Evolutionary conservation across 2,888 invertebrate species (phyloP), one percentile per base, ranked within the genome.

Genomic region (Drosophila cognata): DNA sequence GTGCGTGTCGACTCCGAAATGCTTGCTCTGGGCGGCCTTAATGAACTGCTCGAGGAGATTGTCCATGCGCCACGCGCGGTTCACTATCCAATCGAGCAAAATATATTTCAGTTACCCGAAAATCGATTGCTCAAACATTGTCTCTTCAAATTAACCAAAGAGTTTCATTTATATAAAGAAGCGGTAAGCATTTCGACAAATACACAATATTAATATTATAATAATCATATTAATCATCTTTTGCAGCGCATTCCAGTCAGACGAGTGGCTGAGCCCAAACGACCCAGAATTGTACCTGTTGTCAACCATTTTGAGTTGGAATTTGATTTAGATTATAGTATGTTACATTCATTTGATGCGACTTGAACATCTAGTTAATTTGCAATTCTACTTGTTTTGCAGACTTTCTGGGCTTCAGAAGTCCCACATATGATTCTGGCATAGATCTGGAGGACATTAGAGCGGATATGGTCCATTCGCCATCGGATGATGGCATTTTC

Each of bases 1-100:
- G 84, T 92, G 13, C 64, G 67, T n/a, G 66, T 92, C 36, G 92
- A 92, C 50, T 86, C 83, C 1, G 85, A 84, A 43, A 80, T 91
- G 56, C 63, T 78, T 52, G 84, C 79, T 0, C 77, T 84, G 25
- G 63, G 66, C 16, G 67, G 74, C 7, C 56, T 81, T 7, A 53
- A 29, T 33, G 64, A 69, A 13, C 41, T 48, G 29, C 41, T 62
- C 10, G 75, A 89, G 18, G 76, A 85, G 10, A 38, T 55, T 3
- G 43, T 88, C 0, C 3, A 69, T 28, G 71, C 65, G 18, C 77
- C 66, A 2, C 68, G 64, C 1, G 77, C 70, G 7, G 73, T 77
- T 8, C 61, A 55, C n/a, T 71, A 67, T 55, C n/a, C 73, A 6
- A 28, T 88, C 2, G 25, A 38, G 18, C 11, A 18, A 0, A 86